Percentiles rank a stretch among this genome's conserved stretches.
Evolutionary conservation across 2,797 vertebrate genomes (phyloP).

Genomic region (Acipenser transmontanus): DNA sequence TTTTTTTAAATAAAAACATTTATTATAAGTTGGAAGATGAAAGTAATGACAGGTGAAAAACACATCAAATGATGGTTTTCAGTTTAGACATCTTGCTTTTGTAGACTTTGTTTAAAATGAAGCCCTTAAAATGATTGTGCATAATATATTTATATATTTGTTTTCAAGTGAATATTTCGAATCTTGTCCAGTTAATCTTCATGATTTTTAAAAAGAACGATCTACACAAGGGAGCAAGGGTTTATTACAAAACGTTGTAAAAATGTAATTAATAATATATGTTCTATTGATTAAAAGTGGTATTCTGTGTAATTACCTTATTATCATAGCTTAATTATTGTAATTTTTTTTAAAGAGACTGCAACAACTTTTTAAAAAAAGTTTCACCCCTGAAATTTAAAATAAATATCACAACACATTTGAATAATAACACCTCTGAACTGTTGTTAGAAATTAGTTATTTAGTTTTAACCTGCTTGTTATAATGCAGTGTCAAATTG

Average conservation of each 20-base stretch:
- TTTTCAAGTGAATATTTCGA: conserved; percentile 21
- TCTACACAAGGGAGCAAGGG: conserved; percentile 18
- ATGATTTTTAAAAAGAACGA: conserved; percentile 19
- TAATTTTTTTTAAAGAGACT: conserved; percentile 16
- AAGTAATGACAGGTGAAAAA: background rate
- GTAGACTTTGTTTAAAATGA: conserved; percentile 7
- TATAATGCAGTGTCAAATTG: conserved; percentile 5
- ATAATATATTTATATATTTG: conserved; percentile 13
- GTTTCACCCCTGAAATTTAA: conserved; percentile 6
- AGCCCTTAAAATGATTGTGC: conserved; percentile 16
- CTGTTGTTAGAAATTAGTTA: background rate
- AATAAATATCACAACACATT: conserved; percentile 23
- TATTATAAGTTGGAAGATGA: background rate
- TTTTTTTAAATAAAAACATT: background rate
- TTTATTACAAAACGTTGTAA: conserved; percentile 24
- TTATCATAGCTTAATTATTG: conserved; percentile 22
- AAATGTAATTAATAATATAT: conserved; percentile 18
- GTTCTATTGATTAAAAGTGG: conserved; percentile 23
- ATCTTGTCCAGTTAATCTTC: conserved; percentile 19
- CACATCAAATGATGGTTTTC: background rate
- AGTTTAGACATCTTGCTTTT: conserved; percentile 1
- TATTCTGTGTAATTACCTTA: conserved; percentile 1
- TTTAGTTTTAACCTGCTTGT: background rate
- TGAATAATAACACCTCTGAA: background rate
- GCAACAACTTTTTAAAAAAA: background rate